Conservation (phyloP, 2,888 invertebrate species). For the Gryllus longicercus region DNA sequence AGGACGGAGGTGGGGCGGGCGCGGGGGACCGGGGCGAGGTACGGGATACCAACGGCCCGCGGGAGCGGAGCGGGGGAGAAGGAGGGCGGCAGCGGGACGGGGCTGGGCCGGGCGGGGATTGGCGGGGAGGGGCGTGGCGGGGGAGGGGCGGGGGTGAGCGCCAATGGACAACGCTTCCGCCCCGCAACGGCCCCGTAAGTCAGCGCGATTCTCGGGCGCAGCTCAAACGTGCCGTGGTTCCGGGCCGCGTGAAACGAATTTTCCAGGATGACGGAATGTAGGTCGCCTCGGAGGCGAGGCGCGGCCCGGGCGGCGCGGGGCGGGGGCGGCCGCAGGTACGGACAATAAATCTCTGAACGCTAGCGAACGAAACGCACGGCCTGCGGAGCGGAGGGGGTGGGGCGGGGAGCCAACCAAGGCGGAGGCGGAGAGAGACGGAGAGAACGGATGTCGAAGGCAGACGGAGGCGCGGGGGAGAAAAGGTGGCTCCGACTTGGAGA, state of each 20-base stretch:
- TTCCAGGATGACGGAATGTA: conserved; percentile 9
- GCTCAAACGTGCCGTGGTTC: conserved; percentile 17
- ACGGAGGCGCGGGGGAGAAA: neutral
- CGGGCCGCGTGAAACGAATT: neutral
- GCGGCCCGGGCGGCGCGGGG: neutral
- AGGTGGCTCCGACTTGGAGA: no score
- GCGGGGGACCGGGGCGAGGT: no score
- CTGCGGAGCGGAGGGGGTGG: neutral
- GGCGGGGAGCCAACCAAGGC: neutral
- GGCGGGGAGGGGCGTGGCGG: no score
- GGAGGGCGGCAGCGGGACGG: no score
- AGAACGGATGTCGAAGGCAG: neutral
- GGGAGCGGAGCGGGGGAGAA: no score
- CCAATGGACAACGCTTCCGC: conserved; percentile 17
- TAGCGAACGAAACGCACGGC: neutral
- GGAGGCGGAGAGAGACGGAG: neutral
- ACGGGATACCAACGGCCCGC: no score
- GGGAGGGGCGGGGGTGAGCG: neutral
- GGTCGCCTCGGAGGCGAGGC: neutral
- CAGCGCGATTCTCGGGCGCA: neutral
- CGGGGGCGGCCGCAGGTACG: conserved; percentile 17
- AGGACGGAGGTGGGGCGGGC: no score
- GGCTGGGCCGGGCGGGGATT: no score
- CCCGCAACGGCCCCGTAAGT: neutral
- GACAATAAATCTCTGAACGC: neutral